phyloP scores from a whole-genome alignment of 2,888 invertebrate species.

The Spodoptera exigua region DNA sequence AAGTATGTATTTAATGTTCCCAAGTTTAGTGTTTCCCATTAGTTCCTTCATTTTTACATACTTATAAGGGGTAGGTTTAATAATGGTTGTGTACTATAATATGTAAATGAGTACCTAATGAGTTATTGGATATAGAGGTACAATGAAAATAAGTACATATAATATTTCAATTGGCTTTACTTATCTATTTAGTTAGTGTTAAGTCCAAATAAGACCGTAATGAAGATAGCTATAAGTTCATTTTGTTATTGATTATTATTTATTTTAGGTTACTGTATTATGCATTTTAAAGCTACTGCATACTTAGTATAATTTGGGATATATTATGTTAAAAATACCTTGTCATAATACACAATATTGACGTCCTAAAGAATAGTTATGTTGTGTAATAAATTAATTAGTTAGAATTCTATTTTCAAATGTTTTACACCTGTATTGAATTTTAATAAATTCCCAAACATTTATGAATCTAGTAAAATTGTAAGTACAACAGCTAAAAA shows the following conservation, averaged over 20 bases:
- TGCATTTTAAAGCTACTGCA: constrained; percentile 26
- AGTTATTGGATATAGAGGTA: constrained; percentile 16
- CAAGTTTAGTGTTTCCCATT: constrained; percentile 30
- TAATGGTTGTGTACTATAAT: constrained; percentile 57
- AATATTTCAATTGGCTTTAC: constrained; percentile 42
- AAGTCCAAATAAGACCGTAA: constrained; percentile 34
- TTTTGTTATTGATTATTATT: constrained; percentile 62
- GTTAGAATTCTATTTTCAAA: no score
- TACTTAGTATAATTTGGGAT: constrained; percentile 9
- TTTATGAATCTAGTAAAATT: no score
- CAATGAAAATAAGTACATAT: constrained; percentile 31
- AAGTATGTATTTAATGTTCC: constrained; percentile 27
- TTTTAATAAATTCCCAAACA: no score
- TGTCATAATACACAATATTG: constrained; percentile 6
- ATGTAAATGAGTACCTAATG: constrained; percentile 35
- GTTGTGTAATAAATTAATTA: no score
- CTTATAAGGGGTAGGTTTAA: constrained; percentile 45
- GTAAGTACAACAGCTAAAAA: no score
- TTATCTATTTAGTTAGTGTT: constrained; percentile 40
- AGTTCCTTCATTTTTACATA: constrained; percentile 36
- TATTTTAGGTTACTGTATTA: constrained; percentile 50
- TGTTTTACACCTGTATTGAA: no score
- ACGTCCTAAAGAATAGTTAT: not conserved
- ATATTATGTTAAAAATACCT: constrained; percentile 20
- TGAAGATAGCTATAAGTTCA: constrained; percentile 41